Evolutionary conservation across 2,888 invertebrate genomes (phyloP), one percentile per base, ranked within the genome.

Genomic region (Ashinkailepas kermadecensis): DNA sequence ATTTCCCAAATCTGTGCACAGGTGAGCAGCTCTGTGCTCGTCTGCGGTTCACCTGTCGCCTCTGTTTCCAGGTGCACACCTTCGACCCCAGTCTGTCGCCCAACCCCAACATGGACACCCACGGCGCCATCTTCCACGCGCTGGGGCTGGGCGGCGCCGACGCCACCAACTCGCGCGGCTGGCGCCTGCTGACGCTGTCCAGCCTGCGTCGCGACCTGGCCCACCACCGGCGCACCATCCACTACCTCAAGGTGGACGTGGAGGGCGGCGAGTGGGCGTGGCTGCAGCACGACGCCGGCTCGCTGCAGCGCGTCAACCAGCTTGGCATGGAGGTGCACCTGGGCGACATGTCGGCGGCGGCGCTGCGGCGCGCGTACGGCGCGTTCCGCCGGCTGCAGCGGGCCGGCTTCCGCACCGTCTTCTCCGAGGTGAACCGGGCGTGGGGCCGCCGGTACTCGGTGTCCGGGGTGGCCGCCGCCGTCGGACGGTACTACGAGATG

Each of bases 231-330:
- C 11, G 59, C 80, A 85, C 85, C 1, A 86, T 88, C 54, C 87
- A 88, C 83, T 87, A 87, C 81, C 83, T 88, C 62, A 88, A 88
- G 83, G 86, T 88, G 83, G 88, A 88, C 83, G 85, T 88, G n/a
- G 87, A 88, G 82, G 87, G 86, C 78, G 85, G 85, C 8, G 88
- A 88, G 82, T 88, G 87, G 87, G 84, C 81, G 15, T 65, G 83
- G 9, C 81, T 59, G 23, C 81, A 81, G 57, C 62, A 58, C 54
- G 25, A 39, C 64, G 59, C 25, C 56, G 1, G 12, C 6, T 79
- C 79, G 13, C 25, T 25, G 58, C 23, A 79, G 9, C 23, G 25
- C 13, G 79, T 79, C n/a, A 21, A n/a, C 15, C 79, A 79, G 59
- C 12, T 79, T 12, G 79, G 58, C 57, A 59, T 79, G 58, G 79